Evolutionary conservation across 2,797 vertebrate genomes (phyloP), one percentile per base, ranked within the genome.

Genomic region (Lerista edwardsae): DNA sequence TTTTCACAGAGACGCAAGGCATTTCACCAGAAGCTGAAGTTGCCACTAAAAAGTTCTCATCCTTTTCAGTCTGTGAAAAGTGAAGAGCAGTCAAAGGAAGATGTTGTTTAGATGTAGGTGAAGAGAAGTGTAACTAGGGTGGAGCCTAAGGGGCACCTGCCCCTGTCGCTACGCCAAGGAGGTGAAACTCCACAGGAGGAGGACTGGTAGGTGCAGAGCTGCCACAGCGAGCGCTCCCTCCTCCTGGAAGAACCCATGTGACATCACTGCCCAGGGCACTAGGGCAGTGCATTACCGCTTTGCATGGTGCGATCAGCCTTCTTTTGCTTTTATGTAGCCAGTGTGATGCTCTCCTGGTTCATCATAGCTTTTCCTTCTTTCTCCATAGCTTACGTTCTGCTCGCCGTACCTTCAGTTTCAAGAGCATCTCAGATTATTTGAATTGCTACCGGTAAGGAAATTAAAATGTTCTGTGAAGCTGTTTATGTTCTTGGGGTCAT

Each of bases 361-460:
- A 71, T 29, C 7, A 71, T 34, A 44, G 21, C 21, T 29, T 74
- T 17, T 4, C 15, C 47, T 25, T 61, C 25, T 44, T 73, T 78
- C 67, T 77, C 84, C 71, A 23, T 80, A 95, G 94, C 31, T 80
- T 87, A 67, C 77, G 79, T 88, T 90, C 90, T 88, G 21, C 75
- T 71, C 71, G 36, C 27, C 31, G 10, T 0, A 83, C 86, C 19
- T 95, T 95, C 90, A 91, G 75, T 84, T 95, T 95, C 91, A 95
- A 92, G 90, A 93, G 89, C 51, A 94, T 95, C 86, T 92, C 89
- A 87, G 93, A 95, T 51, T 95, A 93, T 39, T 73, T 95, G 84
- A 91, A 94, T 44, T 92, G 88, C 74, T 95, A 95, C 57, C 11
- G 64, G 94, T 95, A 92, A 72, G 86, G 41, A 29, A 68, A 47